Percentiles rank a stretch among this genome's conserved stretches.
phyloP scores from a whole-genome alignment of 2,113 vertebrate genomes.

The Hassar affinis region DNA sequence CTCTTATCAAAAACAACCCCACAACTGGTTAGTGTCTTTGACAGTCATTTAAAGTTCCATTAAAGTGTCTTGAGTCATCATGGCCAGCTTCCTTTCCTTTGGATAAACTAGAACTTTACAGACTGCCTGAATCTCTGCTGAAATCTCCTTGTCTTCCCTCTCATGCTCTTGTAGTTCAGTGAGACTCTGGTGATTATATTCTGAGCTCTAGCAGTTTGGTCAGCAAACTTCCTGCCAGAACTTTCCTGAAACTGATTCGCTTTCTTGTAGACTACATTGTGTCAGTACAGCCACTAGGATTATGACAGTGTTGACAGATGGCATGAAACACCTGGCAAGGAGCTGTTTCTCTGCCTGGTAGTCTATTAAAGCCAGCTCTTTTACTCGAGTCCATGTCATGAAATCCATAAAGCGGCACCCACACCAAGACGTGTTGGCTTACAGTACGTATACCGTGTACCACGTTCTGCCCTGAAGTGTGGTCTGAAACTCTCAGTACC shows the following conservation, averaged over 20 bases:
- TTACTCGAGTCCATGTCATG: slow-evolving; percentile 22
- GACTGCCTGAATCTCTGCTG: neutral
- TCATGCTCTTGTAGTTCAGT: slow-evolving; percentile 2
- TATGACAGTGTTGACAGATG: slow-evolving; percentile 35
- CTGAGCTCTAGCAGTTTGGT: slow-evolving; percentile 24
- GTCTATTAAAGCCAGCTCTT: slow-evolving; percentile 29
- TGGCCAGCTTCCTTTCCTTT: neutral
- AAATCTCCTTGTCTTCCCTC: neutral
- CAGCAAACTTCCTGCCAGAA: slow-evolving; percentile 5
- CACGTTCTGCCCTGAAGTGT: neutral
- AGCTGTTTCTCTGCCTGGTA: neutral
- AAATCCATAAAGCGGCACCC: slow-evolving; percentile 26
- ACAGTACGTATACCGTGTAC: neutral
- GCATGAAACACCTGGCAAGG: slow-evolving; percentile 24
- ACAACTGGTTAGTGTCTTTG: slow-evolving; percentile 11
- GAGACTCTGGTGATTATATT: slow-evolving; percentile 19
- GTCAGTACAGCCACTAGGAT: slow-evolving; percentile 21
- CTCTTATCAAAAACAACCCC: neutral
- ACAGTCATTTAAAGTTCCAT: slow-evolving; percentile 18
- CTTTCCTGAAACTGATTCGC: slow-evolving; percentile 2
- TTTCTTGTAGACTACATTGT: slow-evolving; percentile 20
- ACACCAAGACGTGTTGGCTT: neutral
- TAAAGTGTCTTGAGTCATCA: neutral
- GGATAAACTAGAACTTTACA: neutral
- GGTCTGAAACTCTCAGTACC: neutral